These are phyloP conservation scores for Nothoprocta perdicaria DNA, from an alignment of 2,113 vertebrate genomes.

Conservation along the genomic window DNA sequence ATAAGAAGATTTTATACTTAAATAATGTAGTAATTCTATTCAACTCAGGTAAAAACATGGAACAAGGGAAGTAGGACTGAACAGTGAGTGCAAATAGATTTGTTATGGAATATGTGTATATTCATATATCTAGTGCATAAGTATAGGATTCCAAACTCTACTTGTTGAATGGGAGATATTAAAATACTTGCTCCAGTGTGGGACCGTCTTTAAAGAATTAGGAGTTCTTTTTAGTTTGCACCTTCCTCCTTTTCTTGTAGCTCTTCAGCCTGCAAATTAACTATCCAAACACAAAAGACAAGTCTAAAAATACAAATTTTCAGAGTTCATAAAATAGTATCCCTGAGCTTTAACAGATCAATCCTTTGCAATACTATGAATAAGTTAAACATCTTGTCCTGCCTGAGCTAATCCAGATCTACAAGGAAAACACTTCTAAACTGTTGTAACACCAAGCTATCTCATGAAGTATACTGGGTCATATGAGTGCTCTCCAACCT, in stretches of 20 bases:
- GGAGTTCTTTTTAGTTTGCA: not conserved
- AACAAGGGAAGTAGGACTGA: not conserved
- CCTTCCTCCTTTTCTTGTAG: not conserved
- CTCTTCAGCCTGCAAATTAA: not conserved
- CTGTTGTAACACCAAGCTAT: not conserved
- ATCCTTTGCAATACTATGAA: not conserved
- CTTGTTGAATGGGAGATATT: not conserved
- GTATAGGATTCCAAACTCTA: not conserved
- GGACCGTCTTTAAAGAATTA: not conserved
- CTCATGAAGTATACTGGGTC: not conserved
- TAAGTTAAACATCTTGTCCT: not conserved
- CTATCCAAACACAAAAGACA: not conserved
- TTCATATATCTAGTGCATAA: not conserved
- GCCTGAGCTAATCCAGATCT: rapidly evolving
- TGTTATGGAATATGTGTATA: not conserved
- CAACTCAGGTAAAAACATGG: not conserved
- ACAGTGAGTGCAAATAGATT: not conserved
- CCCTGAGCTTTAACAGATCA: not conserved
- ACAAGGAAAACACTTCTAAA: not conserved
- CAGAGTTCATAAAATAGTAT: not conserved
- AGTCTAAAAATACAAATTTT: not conserved
- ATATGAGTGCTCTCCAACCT: not conserved
- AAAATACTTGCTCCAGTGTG: not conserved
- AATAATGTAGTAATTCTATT: not conserved
- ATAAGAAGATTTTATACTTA: not conserved